A percentile compares a stretch with the other conserved stretches of the same genome.
phyloP scores from a whole-genome alignment of 2,113 vertebrate species.

The Copsychus sechellarum region DNA sequence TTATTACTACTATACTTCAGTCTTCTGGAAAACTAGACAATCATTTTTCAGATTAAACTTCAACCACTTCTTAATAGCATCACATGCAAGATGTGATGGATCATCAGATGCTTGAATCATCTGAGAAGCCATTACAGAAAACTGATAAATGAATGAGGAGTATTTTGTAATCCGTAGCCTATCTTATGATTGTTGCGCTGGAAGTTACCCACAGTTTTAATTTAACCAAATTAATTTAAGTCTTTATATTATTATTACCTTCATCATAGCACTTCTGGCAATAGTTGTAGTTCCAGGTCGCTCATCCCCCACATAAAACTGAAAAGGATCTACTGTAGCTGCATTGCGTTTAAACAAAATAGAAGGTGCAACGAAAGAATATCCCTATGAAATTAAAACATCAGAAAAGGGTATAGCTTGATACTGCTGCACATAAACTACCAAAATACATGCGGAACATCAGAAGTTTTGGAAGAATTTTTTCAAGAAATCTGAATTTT shows the following conservation, averaged over 20 bases:
- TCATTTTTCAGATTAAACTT: background rate
- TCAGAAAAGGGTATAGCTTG: conserved; percentile 57
- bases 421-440: background rate
- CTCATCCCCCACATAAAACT: conserved; percentile 84
- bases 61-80: background rate
- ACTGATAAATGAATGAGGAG: background rate
- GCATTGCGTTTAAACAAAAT: conserved; percentile 96
- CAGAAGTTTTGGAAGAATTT: conserved; percentile 67
- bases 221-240: background rate
- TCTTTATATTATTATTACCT: conserved; percentile 78
- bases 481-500: conserved; percentile 56
- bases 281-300: conserved; percentile 87
- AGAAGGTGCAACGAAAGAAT: conserved; percentile 96
- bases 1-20: background rate
- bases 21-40: background rate
- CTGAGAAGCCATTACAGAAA: background rate
- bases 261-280: conserved; percentile 96
- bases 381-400: conserved; percentile 80
- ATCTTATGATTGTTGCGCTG: background rate
- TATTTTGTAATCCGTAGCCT: background rate
- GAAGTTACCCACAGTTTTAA: background rate
- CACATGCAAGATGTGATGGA: background rate
- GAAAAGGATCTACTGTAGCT: conserved; percentile 87
- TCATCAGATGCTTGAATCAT: background rate
- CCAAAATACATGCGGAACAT: conserved; percentile 64